Base-by-base conservation (phyloP, 2,797 vertebrate species). In the Scolopax bukidnonensis region DNA sequence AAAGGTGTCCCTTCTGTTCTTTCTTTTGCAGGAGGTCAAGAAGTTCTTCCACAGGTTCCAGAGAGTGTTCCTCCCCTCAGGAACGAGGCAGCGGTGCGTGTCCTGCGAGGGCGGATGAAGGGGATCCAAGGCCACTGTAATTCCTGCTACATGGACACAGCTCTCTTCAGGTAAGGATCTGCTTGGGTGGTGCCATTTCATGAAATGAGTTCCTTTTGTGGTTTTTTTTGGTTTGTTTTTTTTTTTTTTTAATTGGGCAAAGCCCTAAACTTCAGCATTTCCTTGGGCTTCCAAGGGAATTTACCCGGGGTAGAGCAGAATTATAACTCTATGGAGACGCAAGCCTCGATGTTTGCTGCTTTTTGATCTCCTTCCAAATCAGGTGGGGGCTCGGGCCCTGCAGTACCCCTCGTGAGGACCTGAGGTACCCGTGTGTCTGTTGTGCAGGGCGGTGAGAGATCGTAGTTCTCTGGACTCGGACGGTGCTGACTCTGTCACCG, bases 101-200 rank as follows among this genome's bases (percentile, higher is more conserved):
- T 98, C 64, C 95, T 99, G 91, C 92, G 80, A 74, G 99, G 99
- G 17, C 93, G 85, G 28, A 99, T 98, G 98, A 98, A 94, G 79
- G 99, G 99, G 11, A 98, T 99, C 92, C 99, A 99, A 79, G 99
- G 99, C 32, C 99, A 99, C 93, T 99, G 98, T 53, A 99, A 99
- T 97, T 99, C 99, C 95, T 99, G 99, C 97, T 99, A 99, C 93
- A 99, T 99, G 99, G 99, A 99, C 1, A 98, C 98, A 24, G 97
- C 99, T 50, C 99, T 99, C 47, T 99, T 99, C 97, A 98, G 99
- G 99, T 99, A 53, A 84, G 82, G 36, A 33, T 32, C 28, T 20
- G 15, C 57, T 63, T 30, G 61, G 18, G 33, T 33, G 47, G 6
- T 59, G 64, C 13, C 6, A 1, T 16, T 17, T 43, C 24, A 5